These are phyloP conservation scores for Aselliscus stoliczkanus DNA, from an alignment of 2,797 vertebrate genomes.

Conservation along the genomic window DNA sequence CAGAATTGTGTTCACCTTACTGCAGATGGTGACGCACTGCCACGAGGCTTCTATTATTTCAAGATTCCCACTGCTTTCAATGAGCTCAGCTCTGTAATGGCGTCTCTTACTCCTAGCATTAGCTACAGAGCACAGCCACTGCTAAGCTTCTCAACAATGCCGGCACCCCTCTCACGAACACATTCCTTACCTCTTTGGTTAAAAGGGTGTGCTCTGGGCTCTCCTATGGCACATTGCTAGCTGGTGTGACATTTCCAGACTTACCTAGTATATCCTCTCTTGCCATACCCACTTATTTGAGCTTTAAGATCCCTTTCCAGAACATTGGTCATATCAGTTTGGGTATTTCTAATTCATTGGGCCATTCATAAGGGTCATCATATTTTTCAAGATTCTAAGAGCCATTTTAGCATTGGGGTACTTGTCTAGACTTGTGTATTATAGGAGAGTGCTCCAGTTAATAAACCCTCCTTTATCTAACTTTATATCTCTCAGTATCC, in stretches of 20 bases:
- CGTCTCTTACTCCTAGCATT: neutral
- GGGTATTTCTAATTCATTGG: neutral
- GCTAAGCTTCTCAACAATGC: neutral
- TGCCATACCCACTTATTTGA: neutral
- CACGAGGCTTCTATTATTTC: neutral
- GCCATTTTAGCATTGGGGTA: neutral
- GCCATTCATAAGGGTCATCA: neutral
- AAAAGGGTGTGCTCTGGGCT: neutral
- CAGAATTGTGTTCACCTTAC: neutral
- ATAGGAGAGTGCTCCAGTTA: neutral
- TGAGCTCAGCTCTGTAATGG: neutral
- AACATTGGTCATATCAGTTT: neutral
- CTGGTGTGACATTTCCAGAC: neutral
- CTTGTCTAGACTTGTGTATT: neutral
- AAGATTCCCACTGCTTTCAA: neutral
- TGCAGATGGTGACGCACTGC: neutral
- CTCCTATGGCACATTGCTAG: neutral
- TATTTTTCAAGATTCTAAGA: neutral
- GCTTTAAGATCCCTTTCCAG: neutral
- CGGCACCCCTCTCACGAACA: neutral
- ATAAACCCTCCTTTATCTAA: neutral
- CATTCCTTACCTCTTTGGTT: neutral
- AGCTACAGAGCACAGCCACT: neutral
- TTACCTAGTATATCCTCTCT: neutral
- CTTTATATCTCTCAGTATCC: neutral